Conservation (phyloP, 2,797 vertebrate genomes). For the Myotis planiceps region DNA sequence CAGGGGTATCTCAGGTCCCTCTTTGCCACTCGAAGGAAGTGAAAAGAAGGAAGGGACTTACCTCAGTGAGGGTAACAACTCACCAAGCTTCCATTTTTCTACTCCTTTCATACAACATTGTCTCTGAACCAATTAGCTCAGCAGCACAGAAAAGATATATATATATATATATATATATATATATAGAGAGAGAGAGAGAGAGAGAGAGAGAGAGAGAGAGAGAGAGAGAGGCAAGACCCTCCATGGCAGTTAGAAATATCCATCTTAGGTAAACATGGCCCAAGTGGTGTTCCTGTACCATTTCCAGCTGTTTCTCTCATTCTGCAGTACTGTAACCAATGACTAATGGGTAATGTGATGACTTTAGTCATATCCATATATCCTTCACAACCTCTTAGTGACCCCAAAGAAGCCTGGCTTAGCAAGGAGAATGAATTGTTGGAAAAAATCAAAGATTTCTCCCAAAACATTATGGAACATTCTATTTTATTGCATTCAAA, state of each 20-base stretch:
- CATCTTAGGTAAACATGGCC: background rate
- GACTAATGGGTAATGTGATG: constrained; percentile 34
- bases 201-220: no score
- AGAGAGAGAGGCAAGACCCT: background rate
- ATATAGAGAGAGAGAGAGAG: no score
- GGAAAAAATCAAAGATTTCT: background rate
- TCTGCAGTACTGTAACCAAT: background rate
- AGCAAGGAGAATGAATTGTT: constrained; percentile 7
- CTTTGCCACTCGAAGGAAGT: background rate
- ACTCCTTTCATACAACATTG: background rate
- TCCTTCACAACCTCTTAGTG: background rate
- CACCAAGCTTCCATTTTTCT: background rate
- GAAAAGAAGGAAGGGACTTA: background rate
- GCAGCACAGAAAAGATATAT: background rate
- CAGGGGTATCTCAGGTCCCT: background rate
- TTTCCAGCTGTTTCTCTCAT: constrained; percentile 44
- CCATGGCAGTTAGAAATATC: background rate
- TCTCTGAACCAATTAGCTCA: background rate
- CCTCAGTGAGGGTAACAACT: background rate
- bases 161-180: background rate
- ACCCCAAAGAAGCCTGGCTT: background rate
- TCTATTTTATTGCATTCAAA: constrained; percentile 37
- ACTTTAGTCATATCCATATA: constrained; percentile 10
- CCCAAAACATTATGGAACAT: background rate
- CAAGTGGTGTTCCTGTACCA: background rate